Base-by-base conservation (phyloP, 1,140 invertebrate species). In the Antheraea pernyi region DNA sequence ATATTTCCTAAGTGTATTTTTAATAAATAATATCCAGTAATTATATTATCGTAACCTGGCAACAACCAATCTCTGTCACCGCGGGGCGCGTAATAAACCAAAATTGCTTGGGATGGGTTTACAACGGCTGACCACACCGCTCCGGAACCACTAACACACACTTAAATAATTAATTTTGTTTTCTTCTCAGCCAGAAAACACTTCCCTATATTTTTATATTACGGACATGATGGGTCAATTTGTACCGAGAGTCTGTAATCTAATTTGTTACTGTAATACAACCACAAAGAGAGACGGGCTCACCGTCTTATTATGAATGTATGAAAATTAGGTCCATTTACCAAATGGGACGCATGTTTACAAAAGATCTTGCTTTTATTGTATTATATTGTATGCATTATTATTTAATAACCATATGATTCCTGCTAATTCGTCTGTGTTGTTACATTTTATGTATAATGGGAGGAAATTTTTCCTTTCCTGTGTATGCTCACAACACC, bases 91-190 rank as follows among this genome's bases (percentile, higher is more conserved):
- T 11, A 11, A 36, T 63, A 63, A 63, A 63, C 22, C 30, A 63
- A 63, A 63, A 63, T 63, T 63, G 61, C 37, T 63, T 37, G 37
- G 30, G 61, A 63, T 37, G 36, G 61, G 61, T 63, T 63, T 63
- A 63, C 61, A 19, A 61, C 30, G 46, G 4, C 46, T 53, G 59
- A 36, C 59, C 59, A 22, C 59, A 61, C 59, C 59, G 59, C 61
- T n/a, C 61, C 19, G 59, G 19, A 30, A 30, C 59, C 59, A 19
- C 61, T 63, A 30, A 63, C 22, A 11, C 13, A 13, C 61, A 36
- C 61, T 36, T 63, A 19, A 63, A 63, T 63, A 63, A 36, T 63
- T 63, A 63, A 63, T 63, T 36, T 37, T 63, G 61, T 63, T 63
- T 63, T 63, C 19, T 63, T 37, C 30, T 63, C 11, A 19, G 37